These are phyloP conservation scores for Tamandua tetradactyla DNA, from an alignment of 2,797 vertebrate species.

Conservation along the genomic window DNA sequence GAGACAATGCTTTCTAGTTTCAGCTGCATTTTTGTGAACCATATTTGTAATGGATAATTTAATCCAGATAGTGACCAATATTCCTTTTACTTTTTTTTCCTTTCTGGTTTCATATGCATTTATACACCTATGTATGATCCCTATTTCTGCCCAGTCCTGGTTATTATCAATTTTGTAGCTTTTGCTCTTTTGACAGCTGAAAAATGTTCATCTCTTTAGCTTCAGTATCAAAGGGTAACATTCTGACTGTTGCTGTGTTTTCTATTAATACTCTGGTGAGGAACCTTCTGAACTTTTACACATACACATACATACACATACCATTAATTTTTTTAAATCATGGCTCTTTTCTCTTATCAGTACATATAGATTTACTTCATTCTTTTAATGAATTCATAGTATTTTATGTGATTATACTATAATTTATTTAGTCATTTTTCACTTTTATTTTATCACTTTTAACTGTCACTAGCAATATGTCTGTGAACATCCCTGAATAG, in stretches of 20 bases:
- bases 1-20: background rate
- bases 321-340: slow-evolving; percentile 1
- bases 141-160: background rate
- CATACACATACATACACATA: background rate
- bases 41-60: background rate
- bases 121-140: background rate
- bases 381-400: background rate
- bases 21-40: background rate
- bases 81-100: slow-evolving; percentile 39
- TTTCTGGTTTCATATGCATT: background rate
- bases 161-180: background rate
- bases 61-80: background rate
- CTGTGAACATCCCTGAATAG: background rate
- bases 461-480: background rate
- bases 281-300: background rate
- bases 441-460: background rate
- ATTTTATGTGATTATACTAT: background rate
- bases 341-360: background rate
- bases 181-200: background rate
- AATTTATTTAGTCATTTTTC: background rate
- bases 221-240: background rate
- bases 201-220: background rate
- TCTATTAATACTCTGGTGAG: background rate
- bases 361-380: background rate
- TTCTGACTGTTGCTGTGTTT: background rate